phyloP scores from a whole-genome alignment of 2,113 vertebrate species.

The Strix aluco region DNA sequence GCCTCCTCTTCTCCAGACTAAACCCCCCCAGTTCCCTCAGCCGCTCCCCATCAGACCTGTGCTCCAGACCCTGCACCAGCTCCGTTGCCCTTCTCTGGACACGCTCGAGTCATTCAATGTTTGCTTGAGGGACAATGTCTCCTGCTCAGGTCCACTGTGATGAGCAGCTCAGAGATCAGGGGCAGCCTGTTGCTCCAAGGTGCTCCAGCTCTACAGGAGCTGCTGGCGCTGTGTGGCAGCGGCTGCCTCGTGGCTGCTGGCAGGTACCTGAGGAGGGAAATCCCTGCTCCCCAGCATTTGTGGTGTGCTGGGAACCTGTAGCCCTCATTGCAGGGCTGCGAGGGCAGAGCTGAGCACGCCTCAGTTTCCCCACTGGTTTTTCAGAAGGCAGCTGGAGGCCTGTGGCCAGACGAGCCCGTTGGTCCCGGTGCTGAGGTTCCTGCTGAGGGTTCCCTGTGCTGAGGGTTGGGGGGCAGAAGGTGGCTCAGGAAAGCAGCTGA shows the following conservation, averaged over 20 bases:
- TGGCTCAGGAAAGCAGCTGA: not conserved
- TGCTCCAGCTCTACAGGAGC: rapidly evolving
- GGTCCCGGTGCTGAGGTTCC: not conserved
- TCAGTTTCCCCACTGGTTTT: not conserved
- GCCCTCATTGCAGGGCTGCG: not conserved
- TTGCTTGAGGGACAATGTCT: not conserved
- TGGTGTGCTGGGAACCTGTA: not conserved
- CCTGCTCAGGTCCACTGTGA: not conserved
- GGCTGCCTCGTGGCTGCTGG: not conserved
- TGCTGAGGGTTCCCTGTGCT: not conserved
- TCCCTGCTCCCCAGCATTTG: not conserved
- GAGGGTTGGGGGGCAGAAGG: not conserved
- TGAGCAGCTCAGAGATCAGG: not conserved
- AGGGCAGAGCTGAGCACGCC: not conserved
- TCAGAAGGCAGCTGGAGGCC: not conserved
- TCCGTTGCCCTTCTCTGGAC: too few relatives aligned
- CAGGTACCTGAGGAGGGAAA: not conserved
- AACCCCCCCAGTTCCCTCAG: too few relatives aligned
- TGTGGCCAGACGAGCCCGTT: rapidly evolving
- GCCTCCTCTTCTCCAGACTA: too few relatives aligned
- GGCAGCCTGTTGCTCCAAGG: rapidly evolving
- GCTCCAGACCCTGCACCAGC: too few relatives aligned
- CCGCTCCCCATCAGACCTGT: too few relatives aligned
- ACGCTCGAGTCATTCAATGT: too few relatives aligned
- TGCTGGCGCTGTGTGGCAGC: rapidly evolving